These are phyloP conservation scores for Lanius ludovicianus DNA, from an alignment of 2,113 vertebrate species.

Conservation along the genomic window DNA sequence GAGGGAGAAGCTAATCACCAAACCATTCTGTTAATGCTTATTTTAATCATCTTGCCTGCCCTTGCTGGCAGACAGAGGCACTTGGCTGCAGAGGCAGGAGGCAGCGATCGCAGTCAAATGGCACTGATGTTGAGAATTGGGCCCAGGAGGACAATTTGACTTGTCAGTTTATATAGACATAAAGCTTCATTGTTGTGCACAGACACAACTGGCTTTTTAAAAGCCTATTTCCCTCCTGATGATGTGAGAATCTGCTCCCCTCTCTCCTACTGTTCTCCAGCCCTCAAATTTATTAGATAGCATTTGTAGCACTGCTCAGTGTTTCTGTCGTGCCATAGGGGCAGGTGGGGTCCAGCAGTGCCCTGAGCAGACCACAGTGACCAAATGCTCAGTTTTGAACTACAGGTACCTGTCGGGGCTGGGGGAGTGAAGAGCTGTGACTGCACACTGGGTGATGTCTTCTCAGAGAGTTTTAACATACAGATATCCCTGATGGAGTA, in stretches of 20 bases:
- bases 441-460: neutral
- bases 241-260: slow-evolving; percentile 58
- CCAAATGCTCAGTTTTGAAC: neutral
- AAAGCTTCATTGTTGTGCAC: slow-evolving; percentile 71
- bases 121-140: slow-evolving; percentile 70
- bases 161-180: slow-evolving; percentile 83
- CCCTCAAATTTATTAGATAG: neutral
- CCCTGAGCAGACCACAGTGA: neutral
- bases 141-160: slow-evolving; percentile 75
- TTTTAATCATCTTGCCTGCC: slow-evolving; percentile 73
- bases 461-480: neutral
- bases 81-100: slow-evolving; percentile 63
- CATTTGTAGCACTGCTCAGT: neutral
- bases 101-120: slow-evolving; percentile 53
- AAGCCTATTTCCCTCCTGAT: slow-evolving; percentile 62
- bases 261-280: slow-evolving; percentile 37
- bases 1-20: slow-evolving; percentile 71
- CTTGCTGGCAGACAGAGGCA: slow-evolving; percentile 65
- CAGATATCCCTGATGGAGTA: neutral
- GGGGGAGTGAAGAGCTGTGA: neutral
- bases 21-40: slow-evolving; percentile 71
- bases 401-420: accelerated
- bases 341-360: neutral
- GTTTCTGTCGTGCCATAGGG: neutral
- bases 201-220: slow-evolving; percentile 67